These are phyloP conservation scores for Apodemus speciosus DNA, from an alignment of 2,113 vertebrate species.

Conservation along the genomic window DNA sequence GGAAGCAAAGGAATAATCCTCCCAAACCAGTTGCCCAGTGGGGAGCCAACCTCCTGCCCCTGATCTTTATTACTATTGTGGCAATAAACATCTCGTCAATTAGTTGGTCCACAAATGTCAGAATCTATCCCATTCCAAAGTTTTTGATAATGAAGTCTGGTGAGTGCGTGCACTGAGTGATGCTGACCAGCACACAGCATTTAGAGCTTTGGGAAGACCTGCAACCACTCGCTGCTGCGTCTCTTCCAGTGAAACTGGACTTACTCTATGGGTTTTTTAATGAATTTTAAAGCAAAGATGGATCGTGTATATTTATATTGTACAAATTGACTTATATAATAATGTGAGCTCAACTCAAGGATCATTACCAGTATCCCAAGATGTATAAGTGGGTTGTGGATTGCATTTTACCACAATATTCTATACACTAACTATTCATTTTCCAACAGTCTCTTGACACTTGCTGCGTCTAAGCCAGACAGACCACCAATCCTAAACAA, in stretches of 20 bases:
- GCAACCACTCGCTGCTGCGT: not conserved
- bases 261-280: slow-evolving; percentile 18
- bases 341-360: not conserved
- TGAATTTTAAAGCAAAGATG: not conserved
- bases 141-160: not conserved
- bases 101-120: slow-evolving; percentile 31
- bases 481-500: slow-evolving; percentile 48
- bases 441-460: not conserved
- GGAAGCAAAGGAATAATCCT: not conserved
- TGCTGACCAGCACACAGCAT: not conserved
- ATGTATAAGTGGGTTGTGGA: not conserved
- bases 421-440: not conserved
- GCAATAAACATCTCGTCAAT: slow-evolving; percentile 54
- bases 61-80: slow-evolving; percentile 50
- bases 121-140: not conserved
- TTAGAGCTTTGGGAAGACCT: not conserved
- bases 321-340: not conserved
- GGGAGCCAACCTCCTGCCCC: slow-evolving; percentile 44
- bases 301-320: not conserved
- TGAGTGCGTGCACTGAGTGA: not conserved
- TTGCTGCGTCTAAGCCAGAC: not conserved
- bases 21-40: slow-evolving; percentile 24
- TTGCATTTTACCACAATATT: not conserved
- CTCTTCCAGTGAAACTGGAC: not conserved
- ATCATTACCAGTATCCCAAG: not conserved